Base-by-base conservation (phyloP, 2,797 vertebrate genomes). In the Cottoperca gobio region DNA sequence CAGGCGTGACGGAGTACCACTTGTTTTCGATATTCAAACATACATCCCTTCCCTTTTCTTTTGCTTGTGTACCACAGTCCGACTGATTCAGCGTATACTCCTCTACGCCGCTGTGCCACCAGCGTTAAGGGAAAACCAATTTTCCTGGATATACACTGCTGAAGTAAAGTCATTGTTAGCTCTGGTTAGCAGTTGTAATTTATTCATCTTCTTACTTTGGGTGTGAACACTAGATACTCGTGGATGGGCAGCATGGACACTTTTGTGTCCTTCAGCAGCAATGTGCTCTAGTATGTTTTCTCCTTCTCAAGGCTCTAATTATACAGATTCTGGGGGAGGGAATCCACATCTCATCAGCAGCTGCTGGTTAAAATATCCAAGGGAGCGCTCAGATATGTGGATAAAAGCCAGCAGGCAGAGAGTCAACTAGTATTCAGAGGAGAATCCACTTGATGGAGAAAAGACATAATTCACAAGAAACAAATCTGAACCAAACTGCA, bases 281-380 rank as follows among this genome's bases (percentile, higher is more conserved):
- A 79, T 63, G 57, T 46, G 59, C 77, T 81, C 37, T 53, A 59
- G 9, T 59, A n/a, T 70, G 31, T 64, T 80, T 78, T 67, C 55
- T 55, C 43, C 57, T 66, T 84, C 72, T 81, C 72, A 35, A 58
- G 67, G 76, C 74, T 85, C 70, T 82, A 76, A 79, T 86, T 91
- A 81, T 60, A 66, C 50, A 70, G 77, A 74, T 84, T n/a, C 69
- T 66, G 63, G 59, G 43, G 49, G 55, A 74, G 66, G 49, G 45
- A 85, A 78, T 78, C 81, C 55, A 52, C 73, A 80, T 85, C 68
- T 74, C 70, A 84, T 82, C 82, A 73, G 72, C 78, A 79, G 78
- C 57, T 84, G 81, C 67, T 89, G 59, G 74, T 81, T 79, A 76
- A 85, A 85, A 86, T 70, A 64, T 88, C 83, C 80, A 78, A 70